These are phyloP conservation scores for Cydia splendana DNA, from an alignment of 1,140 invertebrate species.

Conservation along the genomic window DNA sequence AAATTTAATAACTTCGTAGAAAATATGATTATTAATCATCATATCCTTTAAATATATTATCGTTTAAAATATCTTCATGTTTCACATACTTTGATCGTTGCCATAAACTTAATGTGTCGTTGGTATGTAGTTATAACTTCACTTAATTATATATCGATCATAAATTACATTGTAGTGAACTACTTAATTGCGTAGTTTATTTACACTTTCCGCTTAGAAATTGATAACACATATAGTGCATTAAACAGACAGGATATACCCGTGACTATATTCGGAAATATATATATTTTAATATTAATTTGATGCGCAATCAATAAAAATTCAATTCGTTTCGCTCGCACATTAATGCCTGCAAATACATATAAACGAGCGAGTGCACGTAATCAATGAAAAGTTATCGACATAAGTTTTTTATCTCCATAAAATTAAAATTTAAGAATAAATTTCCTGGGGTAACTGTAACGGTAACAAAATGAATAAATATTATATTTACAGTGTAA, in stretches of 20 bases:
- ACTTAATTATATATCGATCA: not conserved
- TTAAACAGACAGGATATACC: not conserved
- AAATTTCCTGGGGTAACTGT: too few relatives aligned
- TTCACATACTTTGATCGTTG: not conserved
- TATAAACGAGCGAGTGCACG: too few relatives aligned
- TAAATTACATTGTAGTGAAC: slow-evolving; percentile 18
- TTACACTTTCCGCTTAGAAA: slow-evolving; percentile 8
- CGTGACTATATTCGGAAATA: not conserved
- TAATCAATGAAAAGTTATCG: too few relatives aligned
- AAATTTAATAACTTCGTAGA: not conserved
- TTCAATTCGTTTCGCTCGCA: too few relatives aligned
- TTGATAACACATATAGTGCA: not conserved
- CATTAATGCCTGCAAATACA: too few relatives aligned
- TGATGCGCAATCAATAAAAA: too few relatives aligned
- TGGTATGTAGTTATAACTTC: slow-evolving; percentile 5
- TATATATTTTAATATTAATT: too few relatives aligned
- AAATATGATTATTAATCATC: slow-evolving; percentile 7
- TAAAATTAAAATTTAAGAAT: too few relatives aligned
- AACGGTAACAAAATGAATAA: too few relatives aligned
- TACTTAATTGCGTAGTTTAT: slow-evolving; percentile 6
- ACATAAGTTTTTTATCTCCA: too few relatives aligned
- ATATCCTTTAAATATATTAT: not conserved
- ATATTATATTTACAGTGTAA: too few relatives aligned
- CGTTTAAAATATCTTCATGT: not conserved
- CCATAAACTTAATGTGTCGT: not conserved